Conservation (phyloP, 2,113 vertebrate genomes). For the Pluvianellus socialis region DNA sequence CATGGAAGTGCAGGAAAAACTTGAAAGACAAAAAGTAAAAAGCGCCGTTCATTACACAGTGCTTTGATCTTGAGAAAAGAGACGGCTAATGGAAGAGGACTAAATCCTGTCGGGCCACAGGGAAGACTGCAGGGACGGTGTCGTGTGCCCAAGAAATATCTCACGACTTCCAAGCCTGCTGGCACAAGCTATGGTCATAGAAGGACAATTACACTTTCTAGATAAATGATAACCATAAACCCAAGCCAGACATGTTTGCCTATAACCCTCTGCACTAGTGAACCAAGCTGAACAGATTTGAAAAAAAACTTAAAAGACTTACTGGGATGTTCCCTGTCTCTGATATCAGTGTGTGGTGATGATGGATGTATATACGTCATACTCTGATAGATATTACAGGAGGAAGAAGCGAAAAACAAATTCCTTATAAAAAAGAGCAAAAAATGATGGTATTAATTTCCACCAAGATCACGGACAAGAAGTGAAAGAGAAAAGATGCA, state of each 20-base stretch:
- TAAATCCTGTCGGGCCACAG: accelerated
- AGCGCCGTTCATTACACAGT: not conserved
- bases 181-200: not conserved
- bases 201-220: not conserved
- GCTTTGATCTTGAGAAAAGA: constrained; percentile 21
- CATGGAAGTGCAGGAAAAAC: constrained; percentile 26
- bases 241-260: not conserved
- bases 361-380: not conserved
- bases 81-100: not conserved
- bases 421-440: not conserved
- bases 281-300: not conserved
- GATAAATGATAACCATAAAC: not conserved
- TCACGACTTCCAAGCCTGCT: not conserved
- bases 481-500: not conserved
- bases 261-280: not conserved
- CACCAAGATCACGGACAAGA: not conserved
- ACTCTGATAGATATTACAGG: not conserved
- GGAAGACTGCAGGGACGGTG: not conserved
- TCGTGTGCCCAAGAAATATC: accelerated
- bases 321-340: not conserved
- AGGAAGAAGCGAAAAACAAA: not conserved
- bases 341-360: not conserved
- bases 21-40: not conserved
- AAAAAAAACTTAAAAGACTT: not conserved
- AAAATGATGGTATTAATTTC: not conserved